Base-by-base conservation (phyloP, 1,140 invertebrate genomes). In the Drosophila orosa region DNA sequence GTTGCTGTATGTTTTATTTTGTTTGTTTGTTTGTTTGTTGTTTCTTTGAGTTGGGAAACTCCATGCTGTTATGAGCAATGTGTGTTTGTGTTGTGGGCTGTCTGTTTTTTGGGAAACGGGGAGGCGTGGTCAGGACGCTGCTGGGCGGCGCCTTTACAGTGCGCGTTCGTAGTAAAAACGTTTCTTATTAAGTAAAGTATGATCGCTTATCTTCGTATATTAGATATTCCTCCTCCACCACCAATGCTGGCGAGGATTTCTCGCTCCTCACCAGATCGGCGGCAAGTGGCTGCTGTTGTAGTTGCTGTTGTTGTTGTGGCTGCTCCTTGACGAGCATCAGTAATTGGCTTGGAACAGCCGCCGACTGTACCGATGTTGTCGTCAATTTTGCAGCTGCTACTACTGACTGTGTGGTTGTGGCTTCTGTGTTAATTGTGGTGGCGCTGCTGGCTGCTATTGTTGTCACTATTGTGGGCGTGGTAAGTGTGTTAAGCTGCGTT, bases 171-270 rank as follows among this genome's bases (percentile, higher is more conserved):
- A 79, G 71, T 86, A 86, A 86, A 86, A 86, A 86, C 84, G 62
- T 82, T 74, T 74, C 83, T 87, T 89, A 83, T 87, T 83, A 89
- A 83, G 79, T 87, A 87, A 87, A 89, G 86, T 87, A 87, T 83
- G 83, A 83, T 89, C 72, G 71, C 56, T 89, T 82, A 77, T 87
- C 73, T 57, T 87, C 84, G 67, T 83, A 83, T 52, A 83, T 67
- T 76, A 89, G 76, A 87, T 89, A 89, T 58, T 89, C 69, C 33
- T 65, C 54, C 25, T 63, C 66, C 33, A 71, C 58, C 25, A 71
- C 74, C 56, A 79, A 79, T 42, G 62, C 67, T 61, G 60, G 57
- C 61, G 72, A 75, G 54, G 66, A 48, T 50, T 80, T 62, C 33
- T 75, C 68, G 57, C 78, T 81, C 56, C 62, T 42, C 59, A 54